Base-by-base conservation (phyloP, 2,797 vertebrate genomes). In the Leptoclinus maculatus region DNA sequence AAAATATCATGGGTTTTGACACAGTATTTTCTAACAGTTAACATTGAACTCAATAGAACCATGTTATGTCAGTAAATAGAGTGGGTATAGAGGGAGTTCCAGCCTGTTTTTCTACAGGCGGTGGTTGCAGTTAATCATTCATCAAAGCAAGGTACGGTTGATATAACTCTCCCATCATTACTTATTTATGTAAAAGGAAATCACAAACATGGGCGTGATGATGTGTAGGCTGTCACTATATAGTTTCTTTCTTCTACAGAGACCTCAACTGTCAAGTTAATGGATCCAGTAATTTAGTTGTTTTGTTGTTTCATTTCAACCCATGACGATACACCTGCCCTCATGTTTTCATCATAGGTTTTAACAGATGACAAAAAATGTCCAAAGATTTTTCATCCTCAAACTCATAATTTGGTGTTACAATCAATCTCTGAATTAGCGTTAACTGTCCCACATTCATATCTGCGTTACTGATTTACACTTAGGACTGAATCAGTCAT, bases 151-250 rank as follows among this genome's bases (percentile, higher is more conserved):
- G 34, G 67, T 49, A 51, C 39, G 72, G 65, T 69, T 78, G 77
- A 90, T 88, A 88, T 83, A 89, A 81, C 39, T 71, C 58, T 47
- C 32, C 19, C 29, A 23, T 43, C 71, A 80, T 90, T 84, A 88
- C 57, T 90, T 86, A 89, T 89, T 87, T 58, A 88, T 84, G 74
- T 78, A 25, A 71, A 70, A 45, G 53, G 25, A 66, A 85, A 81
- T 66, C 70, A 77, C 57, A 83, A 81, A 82, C 85, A 79, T 17
- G 12, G 54, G 3, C 41, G 59, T 82, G 80, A 87, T 87, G 85
- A 87, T 87, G 85, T 87, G 69, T 84, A 74, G 51, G 65, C 79
- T 74, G 68, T 72, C 83, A 77, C 19, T 21, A 21, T 17, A 68
- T 58, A 14, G 62, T 83, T 78, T 32, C 3, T 74, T 75, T 76